Base-by-base conservation (phyloP, 2,888 invertebrate species). In the Arrhopalites spinosus region DNA sequence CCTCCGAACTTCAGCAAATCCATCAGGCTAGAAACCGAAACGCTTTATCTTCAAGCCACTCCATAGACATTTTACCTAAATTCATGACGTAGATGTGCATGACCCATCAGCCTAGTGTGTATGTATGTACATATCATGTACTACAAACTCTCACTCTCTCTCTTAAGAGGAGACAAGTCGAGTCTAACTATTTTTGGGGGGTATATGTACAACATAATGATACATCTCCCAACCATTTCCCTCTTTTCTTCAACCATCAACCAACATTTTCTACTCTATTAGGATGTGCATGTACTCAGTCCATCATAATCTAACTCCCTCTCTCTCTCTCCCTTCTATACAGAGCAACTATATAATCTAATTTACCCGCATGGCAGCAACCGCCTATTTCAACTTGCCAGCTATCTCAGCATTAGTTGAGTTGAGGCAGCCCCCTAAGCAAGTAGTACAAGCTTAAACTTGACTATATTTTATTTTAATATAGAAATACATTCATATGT, bases 1-100 rank as follows among this genome's bases (percentile, higher is more conserved):
- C 70, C 70, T 70, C 53, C 70, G 56, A 70, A 70, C 70, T 30
- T 56, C 30, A 70, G 13, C 36, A 56, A 70, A 70, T 70, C 70
- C 70, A 70, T 70, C 70, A 70, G 70, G 11, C 30, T n/a, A 27
- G 13, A 70, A 70, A 70, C 56, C 70, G 56, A 70, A 53, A 30
- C 30, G 56, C 69, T 70, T 70, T 69, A 53, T 70, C 70, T 53
- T 70, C 30, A 13, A 29, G n/a, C 13, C 53, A 53, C 53, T 53
- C 53, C 53, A 64, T 64, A n/a, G 3, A 17, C 64, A 64, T n/a
- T 64, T 15, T 61, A 61, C 61, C 11, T 11, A 50, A 50, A 50
- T 50, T 50, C 50, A 50, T 50, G 36, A 36, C 36, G 11, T 36
- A 11, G 36, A 36, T 36, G 36, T 36, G 11, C 36, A 36, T 7